Conservation (phyloP, 2,113 vertebrate species). For the Clinocottus analis region DNA sequence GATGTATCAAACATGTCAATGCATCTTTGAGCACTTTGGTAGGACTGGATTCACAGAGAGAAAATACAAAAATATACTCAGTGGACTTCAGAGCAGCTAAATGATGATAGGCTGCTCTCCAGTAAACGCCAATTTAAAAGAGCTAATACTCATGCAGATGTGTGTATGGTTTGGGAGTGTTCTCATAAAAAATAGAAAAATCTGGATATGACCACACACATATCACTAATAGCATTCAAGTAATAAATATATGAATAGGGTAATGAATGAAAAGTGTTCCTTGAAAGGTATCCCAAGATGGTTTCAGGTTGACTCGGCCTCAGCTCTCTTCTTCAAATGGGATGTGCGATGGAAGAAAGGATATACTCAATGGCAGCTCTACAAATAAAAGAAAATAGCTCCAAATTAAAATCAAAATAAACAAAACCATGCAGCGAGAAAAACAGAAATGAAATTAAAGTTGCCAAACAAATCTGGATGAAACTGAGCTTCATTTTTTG, state of each 20-base stretch:
- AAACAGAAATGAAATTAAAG: slow-evolving; percentile 27
- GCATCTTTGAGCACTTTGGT: slow-evolving; percentile 54
- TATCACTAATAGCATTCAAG: slow-evolving; percentile 40
- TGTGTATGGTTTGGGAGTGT: slow-evolving; percentile 31
- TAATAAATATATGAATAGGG: slow-evolving; percentile 41
- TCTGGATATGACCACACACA: slow-evolving; percentile 16
- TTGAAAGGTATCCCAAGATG: slow-evolving; percentile 74
- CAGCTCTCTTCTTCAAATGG: slow-evolving; percentile 77
- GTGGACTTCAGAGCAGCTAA: slow-evolving; percentile 36
- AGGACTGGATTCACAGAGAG: slow-evolving; percentile 37
- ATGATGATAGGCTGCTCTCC: slow-evolving; percentile 8
- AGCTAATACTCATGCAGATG: slow-evolving; percentile 8
- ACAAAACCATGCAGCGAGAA: slow-evolving; percentile 56
- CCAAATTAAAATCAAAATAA: slow-evolving; percentile 55
- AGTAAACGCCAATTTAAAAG: slow-evolving; percentile 12
- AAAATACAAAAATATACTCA: slow-evolving; percentile 28
- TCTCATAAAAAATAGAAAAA: slow-evolving; percentile 18
- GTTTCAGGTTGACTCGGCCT: slow-evolving; percentile 70
- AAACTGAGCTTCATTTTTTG: background rate
- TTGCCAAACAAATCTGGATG: slow-evolving; percentile 34
- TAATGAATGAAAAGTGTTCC: slow-evolving; percentile 62
- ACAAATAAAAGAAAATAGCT: slow-evolving; percentile 75
- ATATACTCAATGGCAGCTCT: slow-evolving; percentile 80
- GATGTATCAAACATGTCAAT: slow-evolving; percentile 31
- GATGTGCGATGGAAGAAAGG: slow-evolving; percentile 73